These are phyloP conservation scores for Scatophagus argus DNA, from an alignment of 2,113 vertebrate genomes.

Conservation along the genomic window DNA sequence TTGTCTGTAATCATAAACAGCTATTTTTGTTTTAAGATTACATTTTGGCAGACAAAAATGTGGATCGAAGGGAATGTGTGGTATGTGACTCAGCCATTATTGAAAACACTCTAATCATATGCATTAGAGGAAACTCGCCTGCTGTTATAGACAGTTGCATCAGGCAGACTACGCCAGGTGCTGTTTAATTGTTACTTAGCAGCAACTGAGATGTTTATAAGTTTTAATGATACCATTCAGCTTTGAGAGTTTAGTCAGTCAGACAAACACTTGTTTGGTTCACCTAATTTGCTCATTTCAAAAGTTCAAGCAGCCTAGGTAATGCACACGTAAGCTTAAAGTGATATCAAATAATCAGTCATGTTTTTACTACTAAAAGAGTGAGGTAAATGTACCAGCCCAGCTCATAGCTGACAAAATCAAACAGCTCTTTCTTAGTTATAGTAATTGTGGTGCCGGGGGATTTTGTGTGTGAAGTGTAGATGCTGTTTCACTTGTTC, in stretches of 20 bases:
- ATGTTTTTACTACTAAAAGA: not conserved
- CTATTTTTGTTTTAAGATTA: not conserved
- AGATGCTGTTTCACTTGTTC: slow-evolving; percentile 43
- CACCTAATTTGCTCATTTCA: not conserved
- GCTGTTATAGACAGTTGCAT: not conserved
- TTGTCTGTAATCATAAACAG: not conserved
- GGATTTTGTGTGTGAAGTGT: not conserved
- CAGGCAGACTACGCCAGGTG: not conserved
- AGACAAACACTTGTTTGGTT: not conserved
- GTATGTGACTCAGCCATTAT: too few species aligned
- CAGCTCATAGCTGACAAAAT: not conserved
- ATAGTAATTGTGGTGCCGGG: not conserved
- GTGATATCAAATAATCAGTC: not conserved
- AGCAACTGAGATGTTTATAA: not conserved
- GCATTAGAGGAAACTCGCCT: not conserved
- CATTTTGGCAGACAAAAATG: not conserved
- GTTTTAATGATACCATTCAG: not conserved
- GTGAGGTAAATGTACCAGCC: not conserved
- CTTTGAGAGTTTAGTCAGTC: not conserved
- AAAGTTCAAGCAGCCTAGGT: not conserved
- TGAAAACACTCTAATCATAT: not conserved
- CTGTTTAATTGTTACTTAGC: not conserved
- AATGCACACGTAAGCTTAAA: not conserved
- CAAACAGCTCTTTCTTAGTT: not conserved
- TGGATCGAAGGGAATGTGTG: too few species aligned